Percentiles rank a stretch among this genome's conserved stretches.
Evolutionary conservation across 2,113 vertebrate genomes (phyloP).

Genomic region (Petrocephalus zakoni): DNA sequence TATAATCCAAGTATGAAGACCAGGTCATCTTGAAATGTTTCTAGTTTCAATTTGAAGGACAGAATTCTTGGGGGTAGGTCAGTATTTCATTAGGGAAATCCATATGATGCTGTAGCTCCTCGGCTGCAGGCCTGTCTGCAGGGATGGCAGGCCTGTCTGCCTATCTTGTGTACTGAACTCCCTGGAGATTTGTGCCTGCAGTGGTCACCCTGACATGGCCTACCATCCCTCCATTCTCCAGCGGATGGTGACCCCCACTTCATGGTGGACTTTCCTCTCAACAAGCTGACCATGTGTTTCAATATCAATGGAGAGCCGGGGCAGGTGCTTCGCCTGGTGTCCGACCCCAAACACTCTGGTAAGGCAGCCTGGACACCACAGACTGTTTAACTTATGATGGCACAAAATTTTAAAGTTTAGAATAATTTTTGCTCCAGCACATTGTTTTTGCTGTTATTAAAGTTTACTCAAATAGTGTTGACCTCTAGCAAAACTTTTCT

Average conservation of each 20-base stretch:
- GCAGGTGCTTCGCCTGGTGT: conserved; percentile 80
- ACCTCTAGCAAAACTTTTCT: background rate
- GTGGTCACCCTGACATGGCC: background rate
- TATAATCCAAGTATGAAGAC: background rate
- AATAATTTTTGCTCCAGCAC: background rate
- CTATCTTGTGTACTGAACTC: background rate
- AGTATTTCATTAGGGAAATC: background rate
- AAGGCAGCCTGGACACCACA: conserved; percentile 26
- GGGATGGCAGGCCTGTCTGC: too few species aligned
- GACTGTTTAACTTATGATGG: background rate
- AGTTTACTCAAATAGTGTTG: background rate
- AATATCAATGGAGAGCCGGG: conserved; percentile 92
- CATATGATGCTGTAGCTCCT: background rate
- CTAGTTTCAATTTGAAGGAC: background rate
- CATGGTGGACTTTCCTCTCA: conserved; percentile 85
- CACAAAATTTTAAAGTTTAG: background rate
- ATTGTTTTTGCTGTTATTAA: background rate
- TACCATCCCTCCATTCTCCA: conserved; percentile 40
- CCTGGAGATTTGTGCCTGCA: background rate
- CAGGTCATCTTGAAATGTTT: background rate
- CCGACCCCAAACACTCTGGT: conserved; percentile 84
- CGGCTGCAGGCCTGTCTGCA: too few species aligned
- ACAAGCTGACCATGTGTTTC: conserved; percentile 85
- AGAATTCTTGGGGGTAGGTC: background rate
- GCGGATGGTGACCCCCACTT: conserved; percentile 96